These are phyloP conservation scores for Cryptus viduatorius DNA, from an alignment of 2,888 invertebrate genomes.

Conservation along the genomic window DNA sequence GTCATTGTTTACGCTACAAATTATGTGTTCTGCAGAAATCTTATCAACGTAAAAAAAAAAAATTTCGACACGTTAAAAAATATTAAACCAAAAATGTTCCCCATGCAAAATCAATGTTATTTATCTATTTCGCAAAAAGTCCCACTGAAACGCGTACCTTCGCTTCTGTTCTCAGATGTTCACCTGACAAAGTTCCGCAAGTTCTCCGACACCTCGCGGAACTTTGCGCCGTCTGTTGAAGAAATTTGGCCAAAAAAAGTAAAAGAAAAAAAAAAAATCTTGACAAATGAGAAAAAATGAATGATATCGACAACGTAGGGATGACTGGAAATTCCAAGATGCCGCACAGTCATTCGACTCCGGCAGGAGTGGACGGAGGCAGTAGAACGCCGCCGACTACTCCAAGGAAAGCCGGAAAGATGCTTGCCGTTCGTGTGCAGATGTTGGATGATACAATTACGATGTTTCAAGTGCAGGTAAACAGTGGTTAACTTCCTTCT, in stretches of 20 bases:
- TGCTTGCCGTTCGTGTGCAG: conserved; percentile 94
- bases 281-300: conserved; percentile 76
- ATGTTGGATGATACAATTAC: conserved; percentile 96
- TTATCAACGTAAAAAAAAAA: background rate
- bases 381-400: conserved; percentile 92
- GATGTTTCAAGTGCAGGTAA: conserved; percentile 96
- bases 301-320: conserved; percentile 81
- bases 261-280: conserved; percentile 10
- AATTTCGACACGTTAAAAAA: background rate
- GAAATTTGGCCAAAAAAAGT: conserved; percentile 20
- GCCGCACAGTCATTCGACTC: conserved; percentile 94
- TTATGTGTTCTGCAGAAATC: background rate
- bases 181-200: conserved; percentile 51
- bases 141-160: background rate
- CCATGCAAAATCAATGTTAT: background rate
- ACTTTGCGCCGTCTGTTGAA: conserved; percentile 18
- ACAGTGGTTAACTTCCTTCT: conserved; percentile 41
- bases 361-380: conserved; percentile 93
- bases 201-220: conserved; percentile 15
- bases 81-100: background rate
- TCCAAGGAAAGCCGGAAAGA: conserved; percentile 94
- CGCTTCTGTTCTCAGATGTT: conserved; percentile 53
- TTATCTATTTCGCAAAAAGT: background rate
- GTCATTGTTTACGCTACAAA: background rate
- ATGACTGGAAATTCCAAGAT: conserved; percentile 87